Base-by-base conservation (phyloP, 2,888 invertebrate genomes). In the Furcula furcula region DNA sequence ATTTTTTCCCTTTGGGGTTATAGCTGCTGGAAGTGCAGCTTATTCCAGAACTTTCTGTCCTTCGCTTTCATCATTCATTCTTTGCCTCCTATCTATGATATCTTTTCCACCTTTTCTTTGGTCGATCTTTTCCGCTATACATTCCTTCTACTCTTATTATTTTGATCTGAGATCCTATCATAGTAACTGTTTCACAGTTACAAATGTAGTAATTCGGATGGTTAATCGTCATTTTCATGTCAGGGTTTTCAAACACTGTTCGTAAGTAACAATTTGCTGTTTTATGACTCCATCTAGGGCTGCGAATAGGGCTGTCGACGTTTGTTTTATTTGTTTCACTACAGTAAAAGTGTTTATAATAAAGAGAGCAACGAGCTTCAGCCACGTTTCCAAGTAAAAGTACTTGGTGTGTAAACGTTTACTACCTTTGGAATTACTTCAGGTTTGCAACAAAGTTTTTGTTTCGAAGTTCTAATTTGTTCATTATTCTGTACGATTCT, bases 291-390 rank as follows among this genome's bases (percentile, higher is more conserved):
- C 44, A 39, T 55, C 52, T 49, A 47, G 36, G 36, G 43, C 48
- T 21, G 46, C 26, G 35, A 55, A 55, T 59, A 55, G 56, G 56
- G 53, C 46, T 56, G 62, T 52, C 56, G 26, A 30, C 41, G 46
- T 51, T 55, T 46, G 46, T 59, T 64, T 64, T 58, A 58, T 64
- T 58, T 36, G 41, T 41, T 52, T 42, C 52, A 58, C 36, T 41
- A 33, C 37, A 31, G 40, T 54, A 43, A 54, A 54, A 52, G 37
- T 34, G 54, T 49, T 52, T 50, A 51, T 59, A 40, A 62, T n/a
- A n/a, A 52, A 56, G 49, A 47, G 43, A 45, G 34, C 50, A 56
- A 54, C 46, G 44, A 44, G 46, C 43, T 50, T 42, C 48, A 23
- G 36, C 31, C 29, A 23, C 21, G 35, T 28, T 46, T 27, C 23